These are phyloP conservation scores for Sycobia sp. DNA, from an alignment of 1,140 invertebrate species.

Conservation along the genomic window DNA sequence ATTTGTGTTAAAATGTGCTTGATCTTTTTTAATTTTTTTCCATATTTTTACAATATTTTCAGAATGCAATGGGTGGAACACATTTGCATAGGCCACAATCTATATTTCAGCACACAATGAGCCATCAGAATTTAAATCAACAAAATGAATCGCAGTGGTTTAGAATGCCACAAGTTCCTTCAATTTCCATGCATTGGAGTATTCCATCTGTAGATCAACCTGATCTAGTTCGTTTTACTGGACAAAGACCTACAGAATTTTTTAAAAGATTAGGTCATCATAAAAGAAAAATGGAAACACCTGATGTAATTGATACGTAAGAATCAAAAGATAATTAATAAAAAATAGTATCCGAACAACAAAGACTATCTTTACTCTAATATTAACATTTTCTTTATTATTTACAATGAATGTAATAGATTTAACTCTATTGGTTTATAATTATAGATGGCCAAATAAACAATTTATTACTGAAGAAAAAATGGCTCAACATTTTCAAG, in stretches of 20 bases:
- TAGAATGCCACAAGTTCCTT: constrained; percentile 52
- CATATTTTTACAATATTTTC: no score
- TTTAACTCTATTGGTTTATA: constrained; percentile 29
- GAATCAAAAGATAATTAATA: no score
- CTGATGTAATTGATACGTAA: constrained; percentile 49
- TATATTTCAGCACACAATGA: constrained; percentile 58
- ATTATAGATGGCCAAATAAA: constrained; percentile 67
- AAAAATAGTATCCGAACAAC: no score
- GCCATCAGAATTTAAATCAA: constrained; percentile 44
- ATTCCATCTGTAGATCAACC: constrained; percentile 45
- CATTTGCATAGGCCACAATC: constrained; percentile 54
- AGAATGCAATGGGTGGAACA: constrained; percentile 55
- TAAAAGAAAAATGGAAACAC: constrained; percentile 53
- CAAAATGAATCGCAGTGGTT: constrained; percentile 45
- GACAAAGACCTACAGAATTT: constrained; percentile 38
- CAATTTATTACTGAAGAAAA: constrained; percentile 81
- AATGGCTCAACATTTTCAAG: constrained; percentile 76
- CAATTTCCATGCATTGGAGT: constrained; percentile 55
- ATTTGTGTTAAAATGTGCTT: no score
- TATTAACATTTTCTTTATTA: constrained; percentile 1
- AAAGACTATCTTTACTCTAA: no score
- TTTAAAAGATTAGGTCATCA: constrained; percentile 38
- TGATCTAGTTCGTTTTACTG: constrained; percentile 51
- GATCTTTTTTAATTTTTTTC: no score
- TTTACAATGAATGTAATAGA: constrained; percentile 15